Conservation (phyloP, 2,888 invertebrate species). For the Meiosimyza platycephala region DNA sequence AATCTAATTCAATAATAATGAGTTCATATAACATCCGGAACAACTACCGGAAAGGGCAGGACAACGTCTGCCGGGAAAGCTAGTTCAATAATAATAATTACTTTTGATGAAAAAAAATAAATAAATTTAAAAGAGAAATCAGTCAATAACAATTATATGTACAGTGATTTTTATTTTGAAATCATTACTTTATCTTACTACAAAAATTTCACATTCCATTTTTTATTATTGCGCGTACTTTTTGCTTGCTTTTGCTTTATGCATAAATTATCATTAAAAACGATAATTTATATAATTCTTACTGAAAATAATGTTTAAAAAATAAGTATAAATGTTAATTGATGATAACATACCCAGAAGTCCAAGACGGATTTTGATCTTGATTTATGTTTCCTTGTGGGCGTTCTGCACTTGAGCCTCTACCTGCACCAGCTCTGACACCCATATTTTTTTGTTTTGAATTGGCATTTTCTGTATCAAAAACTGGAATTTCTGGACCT, state of each 20-base stretch:
- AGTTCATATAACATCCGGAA: no score
- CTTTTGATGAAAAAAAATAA: no score
- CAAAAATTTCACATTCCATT: no score
- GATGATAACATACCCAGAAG: slow-evolving; percentile 52
- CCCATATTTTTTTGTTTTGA: neutral
- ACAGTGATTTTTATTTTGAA: no score
- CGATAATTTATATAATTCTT: slow-evolving; percentile 22
- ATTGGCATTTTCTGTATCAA: neutral
- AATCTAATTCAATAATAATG: no score
- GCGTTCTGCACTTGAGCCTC: slow-evolving; percentile 29
- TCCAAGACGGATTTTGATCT: slow-evolving; percentile 47
- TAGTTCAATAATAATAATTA: no score
- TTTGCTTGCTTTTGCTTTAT: slow-evolving; percentile 36
- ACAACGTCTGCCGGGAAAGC: no score
- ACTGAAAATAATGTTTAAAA: slow-evolving; percentile 11
- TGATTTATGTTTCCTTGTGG: slow-evolving; percentile 18
- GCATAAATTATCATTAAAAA: slow-evolving; percentile 33
- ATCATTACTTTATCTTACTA: no score
- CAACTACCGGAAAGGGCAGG: no score
- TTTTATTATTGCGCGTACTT: no score
- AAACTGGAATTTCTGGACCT: slow-evolving; percentile 39
- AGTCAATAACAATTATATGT: no score
- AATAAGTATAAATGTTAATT: slow-evolving; percentile 2
- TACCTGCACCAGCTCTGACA: neutral
- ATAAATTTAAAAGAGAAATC: no score